phyloP scores from a whole-genome alignment of 2,797 vertebrate species.

The Crocodylus rhombifer region DNA sequence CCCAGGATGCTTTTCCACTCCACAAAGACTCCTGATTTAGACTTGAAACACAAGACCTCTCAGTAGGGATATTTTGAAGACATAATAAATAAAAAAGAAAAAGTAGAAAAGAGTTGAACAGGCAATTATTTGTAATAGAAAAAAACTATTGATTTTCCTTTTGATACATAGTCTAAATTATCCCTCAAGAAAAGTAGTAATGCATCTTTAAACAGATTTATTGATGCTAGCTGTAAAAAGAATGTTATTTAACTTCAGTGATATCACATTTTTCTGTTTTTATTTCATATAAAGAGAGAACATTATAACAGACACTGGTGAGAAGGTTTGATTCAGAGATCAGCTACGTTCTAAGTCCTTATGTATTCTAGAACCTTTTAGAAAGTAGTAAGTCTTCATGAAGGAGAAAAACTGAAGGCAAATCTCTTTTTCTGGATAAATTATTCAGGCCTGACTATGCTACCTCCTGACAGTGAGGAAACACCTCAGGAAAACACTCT shows the following conservation, averaged over 20 bases:
- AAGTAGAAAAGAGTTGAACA: constrained; percentile 79
- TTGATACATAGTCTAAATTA: constrained; percentile 88
- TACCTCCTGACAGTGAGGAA: no score
- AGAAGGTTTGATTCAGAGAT: neutral
- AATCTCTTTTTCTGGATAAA: neutral
- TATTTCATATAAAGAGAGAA: constrained; percentile 65
- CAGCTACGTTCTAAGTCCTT: neutral
- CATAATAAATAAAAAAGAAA: constrained; percentile 84
- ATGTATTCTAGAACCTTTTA: neutral
- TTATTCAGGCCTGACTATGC: neutral
- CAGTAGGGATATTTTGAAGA: constrained; percentile 74
- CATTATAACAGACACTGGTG: constrained; percentile 25
- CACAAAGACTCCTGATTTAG: constrained; percentile 18
- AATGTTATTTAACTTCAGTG: constrained; percentile 81
- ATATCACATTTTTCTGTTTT: constrained; percentile 79
- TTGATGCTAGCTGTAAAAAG: constrained; percentile 76
- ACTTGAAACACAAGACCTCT: constrained; percentile 50
- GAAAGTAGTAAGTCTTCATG: neutral
- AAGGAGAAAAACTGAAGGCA: neutral
- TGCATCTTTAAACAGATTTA: constrained; percentile 88
- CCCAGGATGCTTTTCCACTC: neutral
- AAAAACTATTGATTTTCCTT: constrained; percentile 86
- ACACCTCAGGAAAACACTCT: no score
- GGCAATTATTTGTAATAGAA: constrained; percentile 86
- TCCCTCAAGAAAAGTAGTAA: constrained; percentile 85